Evolutionary conservation across 2,797 vertebrate genomes (phyloP), one percentile per base, ranked within the genome.

Genomic region (Avahi laniger): DNA sequence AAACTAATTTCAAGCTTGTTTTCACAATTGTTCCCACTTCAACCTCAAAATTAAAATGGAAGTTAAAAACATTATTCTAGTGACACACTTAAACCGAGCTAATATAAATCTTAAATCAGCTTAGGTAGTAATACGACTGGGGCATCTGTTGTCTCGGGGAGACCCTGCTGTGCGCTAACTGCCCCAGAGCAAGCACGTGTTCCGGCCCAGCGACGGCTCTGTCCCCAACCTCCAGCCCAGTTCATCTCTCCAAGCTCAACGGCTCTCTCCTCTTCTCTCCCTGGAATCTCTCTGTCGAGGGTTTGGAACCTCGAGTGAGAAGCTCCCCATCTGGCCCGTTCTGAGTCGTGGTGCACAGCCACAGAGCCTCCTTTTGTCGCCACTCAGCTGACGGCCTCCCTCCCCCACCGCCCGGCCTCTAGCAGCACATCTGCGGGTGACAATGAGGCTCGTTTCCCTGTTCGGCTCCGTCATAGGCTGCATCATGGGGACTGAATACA

Each of bases 361-460:
- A 92, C 93, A 93, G 35, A 70, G 57, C 13, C 11, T 11, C 5
- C 35, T 85, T 73, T 89, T 94, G 95, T 91, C 35, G 12, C 0
- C 0, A 26, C 61, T 75, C 80, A 33, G 83, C 87, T 43, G 89
- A 61, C 3, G 20, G 24, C 30, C 43, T 67, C 41, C 54, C 65
- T 63, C 43, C 7, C 18, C 4, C 28, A 13, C 48, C 0, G 26
- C 33, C 70, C 2, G 7, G 76, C 9, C 90, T 80, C 70, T 7
- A 43, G 72, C 78, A 18, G 87, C 93, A 91, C 94, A 97, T 97
- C 95, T 97, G 97, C 30, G 28, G 57, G 24, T 70, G 72, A 96
- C 97, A 96, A 81, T 89, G 81, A 63, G 14, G 81, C 72, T 91
- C 73, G 80, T 88, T 85, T 94, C 93, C 92, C 79, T 73, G 89